Percentiles rank a stretch among this genome's conserved stretches.
phyloP scores from a whole-genome alignment of 2,113 vertebrate genomes.

The Anarhynchus alexandrinus region DNA sequence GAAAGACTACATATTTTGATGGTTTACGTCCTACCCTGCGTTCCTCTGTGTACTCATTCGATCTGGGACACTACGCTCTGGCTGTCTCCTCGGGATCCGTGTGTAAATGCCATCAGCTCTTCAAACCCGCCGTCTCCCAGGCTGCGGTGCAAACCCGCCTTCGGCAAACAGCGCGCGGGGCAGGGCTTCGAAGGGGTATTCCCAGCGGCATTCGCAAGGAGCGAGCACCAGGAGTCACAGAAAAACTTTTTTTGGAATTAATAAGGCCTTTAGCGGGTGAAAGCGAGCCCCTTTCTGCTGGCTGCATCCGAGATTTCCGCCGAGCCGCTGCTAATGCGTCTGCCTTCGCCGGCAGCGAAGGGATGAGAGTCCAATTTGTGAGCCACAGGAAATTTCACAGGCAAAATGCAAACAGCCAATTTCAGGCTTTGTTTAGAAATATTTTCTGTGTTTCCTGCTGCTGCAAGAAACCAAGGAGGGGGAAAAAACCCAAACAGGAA shows the following conservation, averaged over 20 bases:
- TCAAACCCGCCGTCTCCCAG: neutral
- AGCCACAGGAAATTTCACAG: constrained; percentile 33
- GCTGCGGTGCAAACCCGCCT: neutral
- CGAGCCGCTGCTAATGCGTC: neutral
- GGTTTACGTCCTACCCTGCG: neutral
- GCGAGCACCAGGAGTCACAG: neutral
- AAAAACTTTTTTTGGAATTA: neutral
- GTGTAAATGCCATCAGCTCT: neutral
- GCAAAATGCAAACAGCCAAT: constrained; percentile 41
- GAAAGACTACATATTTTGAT: neutral
- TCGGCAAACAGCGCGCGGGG: rapidly evolving
- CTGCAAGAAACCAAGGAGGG: neutral
- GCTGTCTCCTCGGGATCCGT: neutral
- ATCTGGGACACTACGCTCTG: neutral
- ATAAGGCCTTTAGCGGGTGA: neutral
- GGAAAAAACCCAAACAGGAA: neutral
- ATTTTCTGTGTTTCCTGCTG: constrained; percentile 39
- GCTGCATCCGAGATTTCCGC: neutral
- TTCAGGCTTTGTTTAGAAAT: constrained; percentile 48
- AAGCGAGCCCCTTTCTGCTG: neutral
- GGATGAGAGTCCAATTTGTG: constrained; percentile 24
- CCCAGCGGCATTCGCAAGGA: neutral
- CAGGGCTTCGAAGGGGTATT: neutral
- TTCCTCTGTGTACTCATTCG: neutral
- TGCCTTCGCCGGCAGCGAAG: neutral